Evolutionary conservation across 1,140 invertebrate species (phyloP).

Genomic region (Apis laboriosa): DNA sequence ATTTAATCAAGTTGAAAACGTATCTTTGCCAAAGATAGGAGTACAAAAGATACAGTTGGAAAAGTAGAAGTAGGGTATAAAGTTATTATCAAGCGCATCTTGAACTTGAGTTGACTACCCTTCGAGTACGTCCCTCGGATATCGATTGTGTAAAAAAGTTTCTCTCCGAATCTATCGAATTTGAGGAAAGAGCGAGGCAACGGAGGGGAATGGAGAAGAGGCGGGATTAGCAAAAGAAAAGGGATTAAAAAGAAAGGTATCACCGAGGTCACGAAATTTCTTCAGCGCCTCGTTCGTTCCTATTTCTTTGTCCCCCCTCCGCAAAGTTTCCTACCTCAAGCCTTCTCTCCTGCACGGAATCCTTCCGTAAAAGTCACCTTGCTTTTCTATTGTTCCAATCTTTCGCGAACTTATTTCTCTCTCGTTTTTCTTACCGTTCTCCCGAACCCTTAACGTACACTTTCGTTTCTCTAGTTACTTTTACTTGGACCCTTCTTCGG

Average conservation of each 20-base stretch:
- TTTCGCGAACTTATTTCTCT: conserved; percentile 37
- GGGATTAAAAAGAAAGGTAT: conserved; percentile 13
- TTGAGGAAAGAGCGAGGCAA: conserved; percentile 19
- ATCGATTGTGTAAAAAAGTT: conserved; percentile 47
- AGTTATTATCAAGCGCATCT: conserved; percentile 51
- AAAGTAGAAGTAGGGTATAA: conserved; percentile 18
- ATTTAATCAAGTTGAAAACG: background rate
- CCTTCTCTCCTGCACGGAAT: conserved; percentile 14
- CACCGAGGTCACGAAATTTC: conserved; percentile 53
- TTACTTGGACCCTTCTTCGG: conserved; percentile 24
- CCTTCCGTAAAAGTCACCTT: conserved; percentile 46
- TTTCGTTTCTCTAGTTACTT: conserved; percentile 44
- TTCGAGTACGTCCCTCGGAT: conserved; percentile 32
- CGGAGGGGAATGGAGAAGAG: conserved; percentile 1
- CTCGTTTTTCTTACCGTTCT: background rate
- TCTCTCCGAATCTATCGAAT: conserved; percentile 54
- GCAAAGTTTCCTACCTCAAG: conserved; percentile 55
- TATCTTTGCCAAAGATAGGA: background rate
- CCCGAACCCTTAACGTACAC: conserved; percentile 35
- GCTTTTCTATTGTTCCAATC: conserved; percentile 44
- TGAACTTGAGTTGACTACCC: conserved; percentile 43
- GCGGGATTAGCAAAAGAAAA: conserved; percentile 19
- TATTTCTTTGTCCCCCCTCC: conserved; percentile 33
- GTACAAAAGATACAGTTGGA: background rate
- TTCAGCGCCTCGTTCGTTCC: conserved; percentile 30